Conservation (phyloP, 2,888 invertebrate species). For the Amiota minor region DNA sequence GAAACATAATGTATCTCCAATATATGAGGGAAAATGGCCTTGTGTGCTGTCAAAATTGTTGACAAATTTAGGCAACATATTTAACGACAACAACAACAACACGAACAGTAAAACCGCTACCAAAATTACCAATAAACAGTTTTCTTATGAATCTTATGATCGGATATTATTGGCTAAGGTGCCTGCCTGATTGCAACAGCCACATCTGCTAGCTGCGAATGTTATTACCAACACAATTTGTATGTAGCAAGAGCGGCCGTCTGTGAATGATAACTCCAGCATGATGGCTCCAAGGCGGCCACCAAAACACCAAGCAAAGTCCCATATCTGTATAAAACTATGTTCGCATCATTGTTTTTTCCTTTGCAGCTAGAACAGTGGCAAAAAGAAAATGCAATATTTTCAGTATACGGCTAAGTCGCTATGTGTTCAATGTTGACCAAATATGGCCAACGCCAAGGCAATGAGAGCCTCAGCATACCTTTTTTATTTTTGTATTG, state of each 20-base stretch:
- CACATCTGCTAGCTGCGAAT: conserved; percentile 56
- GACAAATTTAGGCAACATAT: conserved; percentile 53
- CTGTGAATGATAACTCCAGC: background rate
- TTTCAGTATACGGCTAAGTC: conserved; percentile 50
- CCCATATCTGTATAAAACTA: too few relatives aligned
- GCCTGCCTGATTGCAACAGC: conserved; percentile 45
- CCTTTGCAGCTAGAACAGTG: conserved; percentile 36
- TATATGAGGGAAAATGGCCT: background rate
- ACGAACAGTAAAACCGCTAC: conserved; percentile 22
- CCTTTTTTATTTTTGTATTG: too few relatives aligned
- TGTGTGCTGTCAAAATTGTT: conserved; percentile 51
- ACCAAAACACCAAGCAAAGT: background rate
- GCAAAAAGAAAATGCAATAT: conserved; percentile 40
- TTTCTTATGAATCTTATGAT: conserved; percentile 68
- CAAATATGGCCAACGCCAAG: conserved; percentile 60
- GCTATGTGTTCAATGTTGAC: conserved; percentile 56
- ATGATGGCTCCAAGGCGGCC: conserved; percentile 28
- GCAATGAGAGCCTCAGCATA: conserved; percentile 17
- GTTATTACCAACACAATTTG: too few relatives aligned
- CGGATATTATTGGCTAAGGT: conserved; percentile 60
- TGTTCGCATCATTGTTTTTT: background rate
- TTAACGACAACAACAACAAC: conserved; percentile 30
- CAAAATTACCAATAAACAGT: conserved; percentile 39
- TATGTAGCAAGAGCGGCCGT: too few relatives aligned
- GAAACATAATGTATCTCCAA: too few relatives aligned